Conservation (phyloP, 2,113 vertebrate genomes). For the Eulemur macaco region DNA sequence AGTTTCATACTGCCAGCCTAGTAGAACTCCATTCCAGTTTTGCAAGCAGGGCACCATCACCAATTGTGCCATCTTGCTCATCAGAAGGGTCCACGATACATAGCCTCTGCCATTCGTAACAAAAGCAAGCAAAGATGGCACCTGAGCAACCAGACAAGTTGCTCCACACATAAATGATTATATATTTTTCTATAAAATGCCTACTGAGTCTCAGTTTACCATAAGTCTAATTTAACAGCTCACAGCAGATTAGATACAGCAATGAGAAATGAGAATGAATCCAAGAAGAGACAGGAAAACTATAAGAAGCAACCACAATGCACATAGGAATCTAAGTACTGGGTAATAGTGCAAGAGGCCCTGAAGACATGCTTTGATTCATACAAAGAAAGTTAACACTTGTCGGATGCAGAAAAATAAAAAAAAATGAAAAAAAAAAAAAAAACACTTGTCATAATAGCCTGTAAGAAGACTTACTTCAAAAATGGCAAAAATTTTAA, state of each 20-base stretch:
- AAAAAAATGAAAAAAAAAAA: too few relatives aligned
- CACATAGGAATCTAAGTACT: neutral
- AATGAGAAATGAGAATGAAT: constrained; percentile 31
- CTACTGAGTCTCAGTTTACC: neutral
- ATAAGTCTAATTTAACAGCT: constrained; percentile 11
- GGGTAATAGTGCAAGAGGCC: neutral
- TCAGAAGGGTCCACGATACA: neutral
- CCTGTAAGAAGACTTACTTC: neutral
- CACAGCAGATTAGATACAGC: neutral
- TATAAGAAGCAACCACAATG: neutral
- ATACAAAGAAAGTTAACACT: constrained; percentile 20
- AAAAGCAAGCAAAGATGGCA: neutral
- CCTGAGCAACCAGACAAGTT: neutral
- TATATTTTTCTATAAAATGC: constrained; percentile 19
- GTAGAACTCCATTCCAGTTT: neutral
- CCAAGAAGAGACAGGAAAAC: neutral
- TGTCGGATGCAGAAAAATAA: neutral
- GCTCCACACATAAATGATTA: neutral
- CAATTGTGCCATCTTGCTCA: neutral
- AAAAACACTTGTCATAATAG: neutral
- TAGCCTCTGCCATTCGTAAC: neutral
- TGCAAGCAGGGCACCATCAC: neutral
- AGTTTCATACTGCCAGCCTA: neutral
- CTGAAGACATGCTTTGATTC: neutral
- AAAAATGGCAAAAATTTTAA: constrained; percentile 23